A percentile compares a stretch with the other conserved stretches of the same genome.
Evolutionary conservation across 2,113 vertebrate species (phyloP).

Genomic region (Sialia sialis): DNA sequence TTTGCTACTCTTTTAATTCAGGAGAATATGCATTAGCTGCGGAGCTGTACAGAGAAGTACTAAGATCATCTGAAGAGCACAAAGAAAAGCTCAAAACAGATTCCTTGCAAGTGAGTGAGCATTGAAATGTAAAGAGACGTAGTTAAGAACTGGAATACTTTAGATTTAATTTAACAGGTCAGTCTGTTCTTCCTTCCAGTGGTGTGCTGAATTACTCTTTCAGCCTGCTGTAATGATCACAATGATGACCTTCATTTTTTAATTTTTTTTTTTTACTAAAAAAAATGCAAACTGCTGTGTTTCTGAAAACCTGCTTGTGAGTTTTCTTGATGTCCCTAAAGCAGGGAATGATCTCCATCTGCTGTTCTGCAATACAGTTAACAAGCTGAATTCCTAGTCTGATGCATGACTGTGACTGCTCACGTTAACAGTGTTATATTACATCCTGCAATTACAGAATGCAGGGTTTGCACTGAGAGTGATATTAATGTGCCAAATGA

Average conservation of each 20-base stretch:
- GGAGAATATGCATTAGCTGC: slow-evolving; percentile 84
- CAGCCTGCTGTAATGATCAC: background rate
- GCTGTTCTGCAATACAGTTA: background rate
- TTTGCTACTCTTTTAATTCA: slow-evolving; percentile 43
- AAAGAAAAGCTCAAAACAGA: slow-evolving; percentile 96
- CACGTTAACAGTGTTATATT: background rate
- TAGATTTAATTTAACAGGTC: background rate
- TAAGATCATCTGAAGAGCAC: slow-evolving; percentile 96
- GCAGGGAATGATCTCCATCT: slow-evolving; percentile 26
- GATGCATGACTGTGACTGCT: background rate
- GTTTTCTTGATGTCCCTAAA: background rate
- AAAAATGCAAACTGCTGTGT: too few relatives aligned
- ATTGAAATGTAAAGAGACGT: background rate
- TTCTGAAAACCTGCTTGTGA: background rate
- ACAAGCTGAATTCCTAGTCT: background rate
- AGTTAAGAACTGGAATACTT: slow-evolving; percentile 17
- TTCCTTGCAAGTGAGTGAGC: slow-evolving; percentile 88
- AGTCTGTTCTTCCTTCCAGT: background rate
- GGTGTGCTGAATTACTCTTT: background rate
- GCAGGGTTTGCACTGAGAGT: background rate
- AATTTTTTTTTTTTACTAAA: background rate
- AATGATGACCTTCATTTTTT: background rate
- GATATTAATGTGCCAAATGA: background rate
- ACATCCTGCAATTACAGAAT: background rate
- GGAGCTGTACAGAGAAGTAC: slow-evolving; percentile 93